Evolutionary conservation across 2,113 vertebrate genomes (phyloP), one percentile per base, ranked within the genome.

Genomic region (Sigmodon hispidus): DNA sequence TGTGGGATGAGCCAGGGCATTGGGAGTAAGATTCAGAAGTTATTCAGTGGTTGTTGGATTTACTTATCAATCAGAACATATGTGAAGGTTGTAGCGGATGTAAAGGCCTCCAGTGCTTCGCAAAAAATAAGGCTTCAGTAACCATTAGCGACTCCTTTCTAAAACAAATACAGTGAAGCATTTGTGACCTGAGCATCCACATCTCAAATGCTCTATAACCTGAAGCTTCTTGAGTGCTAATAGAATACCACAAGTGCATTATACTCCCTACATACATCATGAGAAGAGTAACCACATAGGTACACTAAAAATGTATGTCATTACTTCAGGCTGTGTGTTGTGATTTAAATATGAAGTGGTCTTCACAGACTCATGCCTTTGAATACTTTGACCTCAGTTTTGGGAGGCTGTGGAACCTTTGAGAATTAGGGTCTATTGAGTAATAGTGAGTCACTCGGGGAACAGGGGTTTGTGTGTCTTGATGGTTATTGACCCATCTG

Each of bases 11-110:
- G 4, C 7, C n/a, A 76, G 73, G 52, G 36, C 40, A 89, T 94
- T n/a, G 50, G 85, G 92, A 94, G 43, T 36, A 19, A 34, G 52
- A 52, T 45, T 89, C 70, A 83, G 61, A 89, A 69, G 87, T 81
- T 13, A 21, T 63, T 57, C 43, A 15, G 7, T 89, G 76, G 31
- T 61, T 63, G 34, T 81, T 88, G 26, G 89, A 67, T 7, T 29
- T 57, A 57, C 40, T 73, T 31, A 50, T 61, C n/a, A 50, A 31
- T 36, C 72, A 77, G 80, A 90, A 26, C 34, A 17, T 52, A 43
- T 4, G 57, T 83, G 87, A 94, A 15, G 57, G 31, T 87, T 91
- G 17, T 36, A 72, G 45, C n/a, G 50, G 50, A 59, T 34, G 36
- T n/a, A 70, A 96, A 93, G 79, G 65, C 4, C 31, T 21, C 65